phyloP scores from a whole-genome alignment of 1,140 invertebrate genomes.

The Laodelphax striatellus region DNA sequence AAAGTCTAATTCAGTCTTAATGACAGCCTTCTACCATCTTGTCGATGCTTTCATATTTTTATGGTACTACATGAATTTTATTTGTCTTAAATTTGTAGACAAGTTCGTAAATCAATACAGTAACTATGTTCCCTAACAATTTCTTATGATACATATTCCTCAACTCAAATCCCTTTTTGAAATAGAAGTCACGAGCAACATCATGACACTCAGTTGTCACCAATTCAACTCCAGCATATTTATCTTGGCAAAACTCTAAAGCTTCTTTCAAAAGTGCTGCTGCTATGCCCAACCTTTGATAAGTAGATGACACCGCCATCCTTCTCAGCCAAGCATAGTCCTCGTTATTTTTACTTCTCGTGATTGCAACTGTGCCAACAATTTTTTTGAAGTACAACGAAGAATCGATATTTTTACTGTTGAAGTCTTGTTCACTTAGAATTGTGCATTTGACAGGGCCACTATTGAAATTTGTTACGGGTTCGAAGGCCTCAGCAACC shows the following conservation, averaged over 20 bases:
- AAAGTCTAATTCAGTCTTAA: no score
- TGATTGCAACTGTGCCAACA: constrained; percentile 35
- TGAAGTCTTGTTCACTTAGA: constrained; percentile 31
- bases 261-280: constrained; percentile 33
- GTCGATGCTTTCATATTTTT: neutral
- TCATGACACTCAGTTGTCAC: constrained; percentile 40
- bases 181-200: constrained; percentile 34
- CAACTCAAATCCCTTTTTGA: constrained; percentile 41
- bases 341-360: constrained; percentile 31
- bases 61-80: constrained; percentile 3
- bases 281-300: constrained; percentile 36
- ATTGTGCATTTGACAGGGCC: constrained; percentile 29
- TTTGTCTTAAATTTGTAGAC: constrained; percentile 12
- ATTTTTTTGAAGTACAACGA: constrained; percentile 30
- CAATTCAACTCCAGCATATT: constrained; percentile 35
- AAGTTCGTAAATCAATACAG: constrained; percentile 36
- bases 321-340: constrained; percentile 40
- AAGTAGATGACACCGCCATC: constrained; percentile 35
- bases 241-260: constrained; percentile 35
- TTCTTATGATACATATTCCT: constrained; percentile 39
- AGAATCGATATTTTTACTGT: constrained; percentile 26
- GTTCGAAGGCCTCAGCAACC: constrained; percentile 37
- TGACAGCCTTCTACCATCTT: no score
- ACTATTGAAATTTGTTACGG: constrained; percentile 23
- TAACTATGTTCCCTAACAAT: constrained; percentile 32